Conservation (phyloP, 2,888 invertebrate species). For the Apodemia zela region DNA sequence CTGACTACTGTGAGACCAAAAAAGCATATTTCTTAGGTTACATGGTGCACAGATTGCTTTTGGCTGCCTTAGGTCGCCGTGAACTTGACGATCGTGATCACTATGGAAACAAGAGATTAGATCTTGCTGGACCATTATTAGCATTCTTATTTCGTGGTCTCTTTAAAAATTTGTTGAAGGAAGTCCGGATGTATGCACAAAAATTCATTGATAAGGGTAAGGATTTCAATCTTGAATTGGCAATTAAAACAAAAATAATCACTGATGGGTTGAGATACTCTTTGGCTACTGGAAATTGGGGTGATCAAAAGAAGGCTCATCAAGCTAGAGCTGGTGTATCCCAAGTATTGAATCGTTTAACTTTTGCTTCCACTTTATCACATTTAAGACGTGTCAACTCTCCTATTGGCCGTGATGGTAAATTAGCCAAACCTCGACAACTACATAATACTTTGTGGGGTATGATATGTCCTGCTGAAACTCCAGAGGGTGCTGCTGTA, state of each 20-base stretch:
- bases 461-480: slow-evolving; percentile 99
- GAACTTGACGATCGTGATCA: slow-evolving; percentile 99
- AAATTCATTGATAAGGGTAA: slow-evolving; percentile 99
- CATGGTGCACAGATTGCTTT: slow-evolving; percentile 97
- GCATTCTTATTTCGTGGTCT: slow-evolving; percentile 98
- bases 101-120: slow-evolving; percentile 98
- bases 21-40: slow-evolving; percentile 99
- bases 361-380: slow-evolving; percentile 98
- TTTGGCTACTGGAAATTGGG: slow-evolving; percentile 99
- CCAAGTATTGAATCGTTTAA: slow-evolving; percentile 98
- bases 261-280: slow-evolving; percentile 99
- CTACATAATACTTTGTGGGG: slow-evolving; percentile 99
- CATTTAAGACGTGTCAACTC: slow-evolving; percentile 99
- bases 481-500: slow-evolving; percentile 98
- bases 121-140: slow-evolving; percentile 97
- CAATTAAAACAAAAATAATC: slow-evolving; percentile 98
- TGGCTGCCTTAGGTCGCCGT: slow-evolving; percentile 96
- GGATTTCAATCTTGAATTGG: slow-evolving; percentile 98
- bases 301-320: slow-evolving; percentile 99
- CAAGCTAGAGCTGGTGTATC: slow-evolving; percentile 98
- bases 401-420: slow-evolving; percentile 99
- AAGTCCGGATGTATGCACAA: slow-evolving; percentile 98
- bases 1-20: slow-evolving; percentile 99
- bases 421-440: slow-evolving; percentile 98
- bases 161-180: slow-evolving; percentile 97